Percentiles rank a stretch among this genome's conserved stretches.
Evolutionary conservation across 1,140 invertebrate genomes (phyloP).

Genomic region (Drosophila yakuba): DNA sequence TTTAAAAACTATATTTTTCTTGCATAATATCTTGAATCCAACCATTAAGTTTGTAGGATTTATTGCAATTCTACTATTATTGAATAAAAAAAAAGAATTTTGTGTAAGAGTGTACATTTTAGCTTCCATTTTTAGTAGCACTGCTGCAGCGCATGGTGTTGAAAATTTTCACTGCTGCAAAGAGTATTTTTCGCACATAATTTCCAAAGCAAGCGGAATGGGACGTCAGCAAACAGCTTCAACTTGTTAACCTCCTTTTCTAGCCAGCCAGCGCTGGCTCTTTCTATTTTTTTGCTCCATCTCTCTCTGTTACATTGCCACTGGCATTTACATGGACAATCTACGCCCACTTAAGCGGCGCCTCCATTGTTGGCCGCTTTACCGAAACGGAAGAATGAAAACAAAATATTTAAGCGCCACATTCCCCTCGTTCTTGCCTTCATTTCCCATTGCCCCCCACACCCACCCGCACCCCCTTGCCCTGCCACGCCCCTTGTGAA

Average conservation of each 20-base stretch:
- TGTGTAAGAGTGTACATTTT: not conserved
- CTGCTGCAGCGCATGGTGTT: slow-evolving; percentile 3
- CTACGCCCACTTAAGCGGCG: slow-evolving; percentile 62
- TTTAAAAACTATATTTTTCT: too few relatives aligned
- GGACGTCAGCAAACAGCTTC: slow-evolving; percentile 62
- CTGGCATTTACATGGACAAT: slow-evolving; percentile 69
- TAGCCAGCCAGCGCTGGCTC: slow-evolving; percentile 20
- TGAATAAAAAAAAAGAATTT: too few relatives aligned
- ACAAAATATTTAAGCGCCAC: slow-evolving; percentile 74
- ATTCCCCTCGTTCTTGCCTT: slow-evolving; percentile 25
- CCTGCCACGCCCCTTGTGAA: slow-evolving; percentile 40
- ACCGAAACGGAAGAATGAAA: slow-evolving; percentile 61
- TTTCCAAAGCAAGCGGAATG: slow-evolving; percentile 17
- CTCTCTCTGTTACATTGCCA: slow-evolving; percentile 13
- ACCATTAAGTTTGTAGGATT: too few relatives aligned
- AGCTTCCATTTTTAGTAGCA: not conserved
- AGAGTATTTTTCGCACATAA: slow-evolving; percentile 66
- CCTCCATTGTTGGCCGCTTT: slow-evolving; percentile 46
- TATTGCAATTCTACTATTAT: too few relatives aligned
- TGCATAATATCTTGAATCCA: too few relatives aligned
- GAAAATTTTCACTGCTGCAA: slow-evolving; percentile 21
- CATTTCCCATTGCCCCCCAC: not conserved
- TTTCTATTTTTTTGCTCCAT: not conserved
- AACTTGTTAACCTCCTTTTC: slow-evolving; percentile 79
- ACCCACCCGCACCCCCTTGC: not conserved